Evolutionary conservation across 2,888 invertebrate species (phyloP), one percentile per base, ranked within the genome.

Genomic region (Netelia fuscicornis): DNA sequence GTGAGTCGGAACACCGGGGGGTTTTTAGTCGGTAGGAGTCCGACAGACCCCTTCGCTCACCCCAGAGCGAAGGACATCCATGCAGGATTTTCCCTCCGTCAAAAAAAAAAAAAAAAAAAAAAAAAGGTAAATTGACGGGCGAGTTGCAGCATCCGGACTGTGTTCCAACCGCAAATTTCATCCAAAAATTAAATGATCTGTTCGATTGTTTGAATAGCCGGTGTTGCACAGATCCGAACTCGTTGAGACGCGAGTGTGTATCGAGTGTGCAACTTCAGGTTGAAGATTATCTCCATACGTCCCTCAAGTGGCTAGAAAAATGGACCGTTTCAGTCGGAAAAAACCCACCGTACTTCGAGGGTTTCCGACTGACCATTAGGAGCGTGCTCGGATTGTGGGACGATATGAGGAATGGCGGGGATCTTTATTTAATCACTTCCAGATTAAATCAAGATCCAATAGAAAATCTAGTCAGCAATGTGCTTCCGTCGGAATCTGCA

Each of bases 131-230:
- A n/a, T 58, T 80, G 2, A 86, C 86, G 6, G 84, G 85, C 1
- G 83, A 87, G 9, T 72, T 90, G 23, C 80, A 81, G 64, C 70
- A 86, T 65, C 70, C 75, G 8, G 68, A 81, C 23, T 71, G 86
- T 42, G 10, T 74, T 9, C 54, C 83, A 2, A 90, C 89, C 8
- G 87, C 89, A 0, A 80, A 86, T 58, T 90, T 90, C 81, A 11
- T 88, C 2, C 76, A 87, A 81, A 78, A 82, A 67, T 60, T 89
- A 8, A 90, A 90, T 52, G 81, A 85, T 60, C 64, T 87, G 17
- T 88, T 88, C 76, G 86, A 90, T 84, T 86, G 87, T 23, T 79
- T 88, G 8, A 89, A 89, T 64, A 87, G 89, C 76, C 85, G 83
- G 23, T 74, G 37, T 2, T n/a, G 44, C 13, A 54, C 70, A 20